Evolutionary conservation across 2,113 vertebrate species (phyloP).

Genomic region (Accipiter cooperii): DNA sequence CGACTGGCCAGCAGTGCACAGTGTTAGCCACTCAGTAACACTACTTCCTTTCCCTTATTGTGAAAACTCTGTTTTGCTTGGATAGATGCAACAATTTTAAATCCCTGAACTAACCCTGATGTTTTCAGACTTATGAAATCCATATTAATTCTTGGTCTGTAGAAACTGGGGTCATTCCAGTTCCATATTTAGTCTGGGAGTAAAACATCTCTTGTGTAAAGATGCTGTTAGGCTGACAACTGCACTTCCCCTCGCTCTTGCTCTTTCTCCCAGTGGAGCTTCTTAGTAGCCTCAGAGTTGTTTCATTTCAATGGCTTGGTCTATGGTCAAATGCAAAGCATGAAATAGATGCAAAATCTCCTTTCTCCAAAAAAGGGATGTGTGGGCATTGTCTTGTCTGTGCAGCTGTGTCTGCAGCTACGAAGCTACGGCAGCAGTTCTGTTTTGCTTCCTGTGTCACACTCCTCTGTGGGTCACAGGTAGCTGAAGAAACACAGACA

Average conservation of each 20-base stretch:
- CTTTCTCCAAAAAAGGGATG: not conserved
- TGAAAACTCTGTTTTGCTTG: constrained; percentile 69
- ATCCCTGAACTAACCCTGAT: constrained; percentile 35
- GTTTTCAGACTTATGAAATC: constrained; percentile 67
- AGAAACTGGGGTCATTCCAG: constrained; percentile 53
- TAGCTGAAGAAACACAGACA: not conserved
- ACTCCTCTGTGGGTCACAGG: not conserved
- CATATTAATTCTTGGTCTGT: constrained; percentile 60
- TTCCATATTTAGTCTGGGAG: constrained; percentile 2
- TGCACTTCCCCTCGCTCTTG: constrained; percentile 13
- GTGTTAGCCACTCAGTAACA: not conserved
- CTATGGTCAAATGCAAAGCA: not conserved
- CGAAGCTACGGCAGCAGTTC: not conserved
- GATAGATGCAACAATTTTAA: constrained; percentile 16
- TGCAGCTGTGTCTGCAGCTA: not conserved
- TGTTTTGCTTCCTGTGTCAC: not conserved
- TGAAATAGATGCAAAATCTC: not conserved
- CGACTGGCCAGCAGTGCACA: not conserved
- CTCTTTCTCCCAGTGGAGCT: constrained; percentile 14
- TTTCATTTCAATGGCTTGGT: constrained; percentile 28
- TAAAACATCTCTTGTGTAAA: not conserved
- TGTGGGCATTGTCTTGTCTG: not conserved
- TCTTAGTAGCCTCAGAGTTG: constrained; percentile 23
- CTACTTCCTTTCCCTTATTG: constrained; percentile 58
- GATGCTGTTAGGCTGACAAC: not conserved